phyloP scores from a whole-genome alignment of 2,888 invertebrate species.

The Melieria omissa region DNA sequence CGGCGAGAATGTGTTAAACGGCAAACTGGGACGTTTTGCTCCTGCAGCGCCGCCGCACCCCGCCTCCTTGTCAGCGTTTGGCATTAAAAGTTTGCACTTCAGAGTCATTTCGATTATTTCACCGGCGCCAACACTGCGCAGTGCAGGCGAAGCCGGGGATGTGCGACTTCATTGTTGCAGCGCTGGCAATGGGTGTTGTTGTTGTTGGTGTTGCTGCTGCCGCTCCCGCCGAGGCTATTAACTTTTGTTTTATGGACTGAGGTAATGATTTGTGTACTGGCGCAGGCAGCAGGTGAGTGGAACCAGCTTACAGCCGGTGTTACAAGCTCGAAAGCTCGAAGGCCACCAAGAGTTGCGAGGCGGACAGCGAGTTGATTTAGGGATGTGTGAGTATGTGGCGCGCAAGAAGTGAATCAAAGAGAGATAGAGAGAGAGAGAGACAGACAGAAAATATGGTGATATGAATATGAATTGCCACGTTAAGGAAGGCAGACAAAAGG shows the following conservation, averaged over 20 bases:
- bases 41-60: neutral
- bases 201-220: neutral
- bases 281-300: neutral
- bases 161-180: no score
- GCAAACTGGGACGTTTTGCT: conserved; percentile 30
- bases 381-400: no score
- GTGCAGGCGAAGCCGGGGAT: no score
- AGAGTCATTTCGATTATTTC: conserved; percentile 25
- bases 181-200: no score
- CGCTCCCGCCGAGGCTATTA: conserved; percentile 27
- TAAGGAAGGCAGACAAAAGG: no score
- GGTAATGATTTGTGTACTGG: conserved; percentile 35
- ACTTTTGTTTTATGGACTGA: conserved; percentile 38
- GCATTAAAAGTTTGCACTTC: conserved; percentile 31
- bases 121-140: conserved; percentile 8
- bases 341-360: no score
- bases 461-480: no score
- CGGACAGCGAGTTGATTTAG: no score
- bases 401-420: neutral
- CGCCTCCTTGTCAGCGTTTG: neutral
- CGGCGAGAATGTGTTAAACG: conserved; percentile 35
- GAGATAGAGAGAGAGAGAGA: neutral
- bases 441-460: no score
- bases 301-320: no score
- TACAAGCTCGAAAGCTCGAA: neutral